Evolutionary conservation across 2,797 vertebrate species (phyloP).

Genomic region (Balearica regulorum): DNA sequence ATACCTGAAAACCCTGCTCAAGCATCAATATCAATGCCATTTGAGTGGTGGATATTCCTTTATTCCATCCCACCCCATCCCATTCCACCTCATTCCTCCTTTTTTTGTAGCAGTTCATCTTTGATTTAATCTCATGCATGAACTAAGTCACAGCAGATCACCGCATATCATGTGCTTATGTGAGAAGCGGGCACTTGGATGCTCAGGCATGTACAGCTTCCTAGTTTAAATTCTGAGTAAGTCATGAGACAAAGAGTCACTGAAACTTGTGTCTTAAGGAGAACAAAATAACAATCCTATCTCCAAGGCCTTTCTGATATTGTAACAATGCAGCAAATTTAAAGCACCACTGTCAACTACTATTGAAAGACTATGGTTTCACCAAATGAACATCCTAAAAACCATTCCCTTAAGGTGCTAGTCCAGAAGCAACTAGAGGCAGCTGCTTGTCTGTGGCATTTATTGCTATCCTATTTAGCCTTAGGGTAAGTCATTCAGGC

Average conservation of each 20-base stretch:
- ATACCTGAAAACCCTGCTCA: neutral
- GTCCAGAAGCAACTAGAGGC: neutral
- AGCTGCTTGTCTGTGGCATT: neutral
- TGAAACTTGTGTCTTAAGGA: neutral
- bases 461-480: neutral
- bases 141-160: neutral
- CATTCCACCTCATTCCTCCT: neutral
- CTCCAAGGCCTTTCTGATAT: neutral
- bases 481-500: neutral
- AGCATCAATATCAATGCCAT: neutral
- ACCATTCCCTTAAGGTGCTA: neutral
- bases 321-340: neutral
- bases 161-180: fast-evolving
- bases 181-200: neutral
- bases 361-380: neutral
- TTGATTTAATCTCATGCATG: neutral
- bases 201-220: neutral
- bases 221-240: neutral
- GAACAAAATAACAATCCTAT: neutral
- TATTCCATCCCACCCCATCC: neutral
- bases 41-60: neutral
- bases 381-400: neutral
- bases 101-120: neutral
- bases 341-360: neutral
- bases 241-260: neutral